Evolutionary conservation across 1,140 invertebrate genomes (phyloP), one percentile per base, ranked within the genome.

Genomic region (Tetranychus urticae): DNA sequence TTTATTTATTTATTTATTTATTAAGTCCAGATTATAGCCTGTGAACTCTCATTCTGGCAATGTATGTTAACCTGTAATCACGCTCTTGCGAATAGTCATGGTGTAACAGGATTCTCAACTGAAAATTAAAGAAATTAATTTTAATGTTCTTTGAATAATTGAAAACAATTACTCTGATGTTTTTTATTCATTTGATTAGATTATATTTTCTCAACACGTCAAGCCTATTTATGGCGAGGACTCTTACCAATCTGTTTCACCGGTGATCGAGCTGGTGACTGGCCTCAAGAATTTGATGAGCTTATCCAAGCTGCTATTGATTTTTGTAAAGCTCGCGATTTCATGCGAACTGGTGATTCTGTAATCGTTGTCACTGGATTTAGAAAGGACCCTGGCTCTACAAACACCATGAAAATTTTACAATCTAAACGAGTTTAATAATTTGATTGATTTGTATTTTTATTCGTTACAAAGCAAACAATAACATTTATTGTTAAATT

Each of bases 271-370:
- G 13, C 13, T 1, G 57, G 54, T 42, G 88, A 89, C 69, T 98
- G 94, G 93, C 72, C 90, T 61, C 87, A 88, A 68, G 93, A 98
- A 73, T 88, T 98, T 14, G 91, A 98, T 72, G 80, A 79, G 54
- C 81, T 94, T 64, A 88, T 97, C 3, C 81, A 90, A 68, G 82
- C 79, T 68, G 91, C 87, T 31, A 77, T 98, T 59, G 77, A 83
- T 60, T 84, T 91, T 69, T 94, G 89, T n/a, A 86, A 88, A 69
- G 74, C 77, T 61, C 60, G 68, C 33, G 66, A 66, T 13, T 69
- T 79, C 63, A 67, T 79, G 39, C 69, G 71, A 42, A 64, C 65
- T 14, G 75, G 74, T 13, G 77, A 77, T 63, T 68, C 71, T 42
- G 66, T 80, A 7, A 70, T 79, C 50, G 69, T 80, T n/a, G 72